Conservation (phyloP, 2,797 vertebrate genomes). For the Gambelia wislizenii region DNA sequence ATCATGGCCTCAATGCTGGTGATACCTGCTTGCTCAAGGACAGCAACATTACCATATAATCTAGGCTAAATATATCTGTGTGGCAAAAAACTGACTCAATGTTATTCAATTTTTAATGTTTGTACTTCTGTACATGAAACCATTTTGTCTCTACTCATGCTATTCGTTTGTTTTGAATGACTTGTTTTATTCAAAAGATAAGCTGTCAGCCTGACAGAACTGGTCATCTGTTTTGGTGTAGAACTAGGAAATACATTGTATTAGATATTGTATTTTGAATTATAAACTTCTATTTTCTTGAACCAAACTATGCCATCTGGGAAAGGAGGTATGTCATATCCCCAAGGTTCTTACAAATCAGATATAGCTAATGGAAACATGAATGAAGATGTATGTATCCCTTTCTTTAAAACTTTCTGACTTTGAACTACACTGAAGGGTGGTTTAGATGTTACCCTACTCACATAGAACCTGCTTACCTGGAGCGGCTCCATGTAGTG, state of each 20-base stretch:
- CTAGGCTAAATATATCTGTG: background rate
- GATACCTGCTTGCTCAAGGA: too few relatives aligned
- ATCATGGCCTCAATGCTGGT: too few relatives aligned
- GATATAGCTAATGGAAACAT: background rate
- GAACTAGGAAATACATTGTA: background rate
- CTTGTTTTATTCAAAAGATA: background rate
- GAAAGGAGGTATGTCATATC: background rate
- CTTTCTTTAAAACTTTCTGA: background rate
- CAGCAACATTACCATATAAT: too few relatives aligned
- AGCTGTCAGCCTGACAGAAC: conserved; percentile 1
- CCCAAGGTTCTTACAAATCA: background rate
- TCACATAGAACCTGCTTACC: too few relatives aligned
- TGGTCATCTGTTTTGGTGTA: background rate
- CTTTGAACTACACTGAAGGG: background rate
- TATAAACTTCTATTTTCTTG: background rate
- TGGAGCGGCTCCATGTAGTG: background rate
- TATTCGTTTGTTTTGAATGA: background rate
- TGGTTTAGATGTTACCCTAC: background rate
- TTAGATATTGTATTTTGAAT: conserved; percentile 19
- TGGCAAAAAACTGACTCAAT: background rate
- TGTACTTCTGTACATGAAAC: background rate
- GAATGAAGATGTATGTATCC: background rate
- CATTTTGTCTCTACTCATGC: background rate
- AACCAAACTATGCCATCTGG: background rate
- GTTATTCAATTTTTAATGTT: background rate